Percentiles rank a stretch among this genome's conserved stretches.
Evolutionary conservation across 37 sponge, comb jelly and placozoan species (phyloP).

Genomic region (Mnemiopsis leidyi): DNA sequence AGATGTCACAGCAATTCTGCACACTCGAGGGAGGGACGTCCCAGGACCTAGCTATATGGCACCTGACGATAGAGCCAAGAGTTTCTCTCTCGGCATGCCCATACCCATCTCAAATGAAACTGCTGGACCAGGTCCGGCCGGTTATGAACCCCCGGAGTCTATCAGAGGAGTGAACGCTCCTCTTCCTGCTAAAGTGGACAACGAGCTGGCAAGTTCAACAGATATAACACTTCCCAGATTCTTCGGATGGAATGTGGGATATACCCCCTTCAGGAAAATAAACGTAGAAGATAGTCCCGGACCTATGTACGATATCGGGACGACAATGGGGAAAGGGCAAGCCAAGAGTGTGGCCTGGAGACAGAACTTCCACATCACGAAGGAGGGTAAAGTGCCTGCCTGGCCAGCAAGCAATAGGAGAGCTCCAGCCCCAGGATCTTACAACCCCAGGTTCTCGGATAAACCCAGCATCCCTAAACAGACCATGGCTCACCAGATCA

Average conservation of each 20-base stretch:
- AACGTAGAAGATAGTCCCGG: conserved; percentile 44
- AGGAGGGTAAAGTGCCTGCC: conserved; percentile 46
- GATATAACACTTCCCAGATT: neutral
- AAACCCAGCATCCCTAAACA: conserved; percentile 2
- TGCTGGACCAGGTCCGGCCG: conserved; percentile 21
- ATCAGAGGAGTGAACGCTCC: neutral
- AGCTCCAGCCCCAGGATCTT: conserved; percentile 40
- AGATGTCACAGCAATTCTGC: neutral
- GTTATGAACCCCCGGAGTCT: neutral
- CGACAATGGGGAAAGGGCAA: neutral
- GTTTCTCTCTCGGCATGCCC: conserved; percentile 27
- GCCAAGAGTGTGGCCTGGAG: conserved; percentile 49
- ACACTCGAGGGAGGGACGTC: neutral
- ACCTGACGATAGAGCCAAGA: neutral
- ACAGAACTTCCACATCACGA: conserved; percentile 21
- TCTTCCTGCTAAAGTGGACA: neutral
- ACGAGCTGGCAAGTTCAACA: neutral
- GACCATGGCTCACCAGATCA: neutral
- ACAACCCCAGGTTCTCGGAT: conserved; percentile 62
- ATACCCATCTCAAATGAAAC: neutral
- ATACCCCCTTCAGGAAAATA: conserved; percentile 40
- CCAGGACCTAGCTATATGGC: conserved; percentile 54
- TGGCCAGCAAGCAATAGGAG: conserved; percentile 56
- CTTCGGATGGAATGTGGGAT: conserved; percentile 42
- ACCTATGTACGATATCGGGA: conserved; percentile 14